These are phyloP conservation scores for Ellobius talpinus DNA, from an alignment of 2,113 vertebrate genomes.

Conservation along the genomic window DNA sequence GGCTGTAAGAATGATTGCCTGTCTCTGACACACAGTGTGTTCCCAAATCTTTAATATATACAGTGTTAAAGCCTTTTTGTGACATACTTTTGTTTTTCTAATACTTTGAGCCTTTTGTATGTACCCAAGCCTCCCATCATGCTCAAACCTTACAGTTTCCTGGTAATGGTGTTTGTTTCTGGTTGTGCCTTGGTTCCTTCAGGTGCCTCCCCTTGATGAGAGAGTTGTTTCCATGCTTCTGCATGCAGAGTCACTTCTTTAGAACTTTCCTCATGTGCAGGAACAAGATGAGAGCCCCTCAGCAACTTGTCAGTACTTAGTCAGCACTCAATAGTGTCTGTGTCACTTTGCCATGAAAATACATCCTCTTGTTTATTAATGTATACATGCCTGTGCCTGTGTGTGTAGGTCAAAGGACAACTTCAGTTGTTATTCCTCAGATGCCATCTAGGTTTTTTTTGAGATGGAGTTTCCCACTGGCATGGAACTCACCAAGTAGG, in stretches of 20 bases:
- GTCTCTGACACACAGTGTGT: neutral
- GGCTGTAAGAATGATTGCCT: neutral
- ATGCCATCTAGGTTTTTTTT: neutral
- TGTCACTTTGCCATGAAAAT: neutral
- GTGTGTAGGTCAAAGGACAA: neutral
- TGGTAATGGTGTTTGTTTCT: neutral
- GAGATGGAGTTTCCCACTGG: neutral
- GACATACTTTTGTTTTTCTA: neutral
- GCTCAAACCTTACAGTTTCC: neutral
- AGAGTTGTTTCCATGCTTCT: neutral
- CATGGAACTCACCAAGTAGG: neutral
- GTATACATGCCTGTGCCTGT: neutral
- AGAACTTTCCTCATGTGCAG: neutral
- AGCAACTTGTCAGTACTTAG: neutral
- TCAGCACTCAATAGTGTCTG: neutral
- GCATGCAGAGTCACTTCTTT: neutral
- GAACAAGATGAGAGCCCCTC: neutral
- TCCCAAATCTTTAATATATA: neutral
- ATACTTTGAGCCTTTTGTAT: constrained; percentile 12
- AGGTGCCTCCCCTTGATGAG: neutral
- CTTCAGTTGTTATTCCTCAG: neutral
- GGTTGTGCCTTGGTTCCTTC: neutral
- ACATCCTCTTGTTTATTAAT: constrained; percentile 14
- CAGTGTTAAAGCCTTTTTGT: neutral
- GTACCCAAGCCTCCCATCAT: neutral